Evolutionary conservation across 1,140 invertebrate species (phyloP).

Genomic region (Drosophila nikananu): DNA sequence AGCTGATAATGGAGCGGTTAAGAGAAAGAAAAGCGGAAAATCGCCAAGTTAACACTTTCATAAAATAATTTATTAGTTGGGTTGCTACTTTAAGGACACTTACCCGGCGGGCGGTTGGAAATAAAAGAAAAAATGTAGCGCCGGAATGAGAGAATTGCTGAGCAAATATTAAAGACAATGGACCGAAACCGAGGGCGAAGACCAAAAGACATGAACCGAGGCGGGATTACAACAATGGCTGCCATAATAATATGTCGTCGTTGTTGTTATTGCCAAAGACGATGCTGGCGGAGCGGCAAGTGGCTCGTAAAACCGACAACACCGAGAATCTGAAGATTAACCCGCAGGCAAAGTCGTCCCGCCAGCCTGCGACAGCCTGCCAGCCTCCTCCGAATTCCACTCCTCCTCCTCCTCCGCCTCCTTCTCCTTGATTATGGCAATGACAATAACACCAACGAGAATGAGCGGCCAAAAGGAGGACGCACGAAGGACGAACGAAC

Average conservation of each 20-base stretch:
- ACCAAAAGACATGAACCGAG: constrained; percentile 39
- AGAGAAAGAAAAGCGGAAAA: constrained; percentile 47
- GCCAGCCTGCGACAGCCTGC: not conserved
- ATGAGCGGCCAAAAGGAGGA: constrained; percentile 22
- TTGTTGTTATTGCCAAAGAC: constrained; percentile 42
- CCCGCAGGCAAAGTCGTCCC: constrained; percentile 57
- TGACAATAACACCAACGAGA: constrained; percentile 74
- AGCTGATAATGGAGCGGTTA: constrained; percentile 59
- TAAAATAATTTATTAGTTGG: constrained; percentile 79
- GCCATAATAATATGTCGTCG: constrained; percentile 79
- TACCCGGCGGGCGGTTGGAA: constrained; percentile 53
- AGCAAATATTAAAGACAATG: constrained; percentile 80
- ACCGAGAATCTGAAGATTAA: constrained; percentile 82
- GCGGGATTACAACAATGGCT: constrained; percentile 75
- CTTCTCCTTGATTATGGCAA: constrained; percentile 68
- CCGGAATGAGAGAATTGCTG: constrained; percentile 48
- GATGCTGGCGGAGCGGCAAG: constrained; percentile 59
- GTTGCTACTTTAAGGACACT: constrained; percentile 43
- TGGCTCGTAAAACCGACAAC: constrained; percentile 82
- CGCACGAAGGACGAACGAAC: not conserved
- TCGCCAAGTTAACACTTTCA: constrained; percentile 81
- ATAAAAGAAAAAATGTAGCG: constrained; percentile 58
- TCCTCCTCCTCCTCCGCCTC: not conserved
- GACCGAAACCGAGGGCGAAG: constrained; percentile 15
- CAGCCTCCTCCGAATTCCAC: not conserved